These are phyloP conservation scores for Coptodon bakossiorum DNA, from an alignment of 2,113 vertebrate genomes.

Conservation along the genomic window DNA sequence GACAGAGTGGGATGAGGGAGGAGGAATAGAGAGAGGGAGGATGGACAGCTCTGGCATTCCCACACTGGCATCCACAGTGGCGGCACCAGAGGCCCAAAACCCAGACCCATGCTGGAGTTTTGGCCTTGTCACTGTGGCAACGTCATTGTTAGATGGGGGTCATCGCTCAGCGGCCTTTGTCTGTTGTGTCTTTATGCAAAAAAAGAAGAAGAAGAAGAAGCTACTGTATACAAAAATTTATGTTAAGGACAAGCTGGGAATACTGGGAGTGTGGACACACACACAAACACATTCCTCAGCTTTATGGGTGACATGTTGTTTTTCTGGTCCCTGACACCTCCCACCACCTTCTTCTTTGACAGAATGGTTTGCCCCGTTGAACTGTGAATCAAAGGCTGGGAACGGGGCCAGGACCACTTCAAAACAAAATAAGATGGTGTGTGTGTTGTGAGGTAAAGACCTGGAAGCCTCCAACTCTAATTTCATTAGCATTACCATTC, in stretches of 20 bases:
- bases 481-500: conserved; percentile 37
- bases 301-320: background rate
- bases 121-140: conserved; percentile 38
- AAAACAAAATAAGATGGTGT: background rate
- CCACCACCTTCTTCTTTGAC: background rate
- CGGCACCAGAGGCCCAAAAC: conserved; percentile 3
- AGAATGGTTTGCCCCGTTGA: conserved; percentile 4
- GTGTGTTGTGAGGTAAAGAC: background rate
- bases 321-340: background rate
- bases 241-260: background rate
- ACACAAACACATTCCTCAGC: background rate
- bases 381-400: conserved; percentile 7
- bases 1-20: background rate
- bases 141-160: conserved; percentile 28
- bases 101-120: conserved; percentile 18
- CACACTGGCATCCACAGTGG: conserved; percentile 25
- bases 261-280: background rate
- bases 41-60: conserved; percentile 21
- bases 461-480: conserved; percentile 7
- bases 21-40: background rate
- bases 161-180: conserved; percentile 51
- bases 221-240: conserved; percentile 41
- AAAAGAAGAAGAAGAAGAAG: background rate
- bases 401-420: conserved; percentile 22
- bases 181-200: conserved; percentile 11